Percentiles rank a stretch among this genome's conserved stretches.
Conservation (phyloP, 2,888 invertebrate species). For the Apamea epomidion region DNA sequence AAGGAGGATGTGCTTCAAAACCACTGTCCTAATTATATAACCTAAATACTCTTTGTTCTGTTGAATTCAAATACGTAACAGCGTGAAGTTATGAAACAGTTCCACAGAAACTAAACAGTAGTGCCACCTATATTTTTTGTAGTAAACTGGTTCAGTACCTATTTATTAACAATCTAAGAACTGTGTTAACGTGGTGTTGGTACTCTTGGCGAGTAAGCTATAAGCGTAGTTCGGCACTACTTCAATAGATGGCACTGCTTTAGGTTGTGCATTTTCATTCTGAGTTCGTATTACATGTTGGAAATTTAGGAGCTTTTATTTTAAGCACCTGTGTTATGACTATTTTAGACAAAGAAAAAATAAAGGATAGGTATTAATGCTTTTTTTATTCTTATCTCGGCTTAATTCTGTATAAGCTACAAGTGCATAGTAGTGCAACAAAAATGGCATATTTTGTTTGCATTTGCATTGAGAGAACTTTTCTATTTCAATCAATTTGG, state of each 20-base stretch:
- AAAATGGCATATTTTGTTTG: neutral
- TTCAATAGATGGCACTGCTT: slow-evolving; percentile 52
- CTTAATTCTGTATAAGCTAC: too few relatives aligned
- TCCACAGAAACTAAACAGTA: slow-evolving; percentile 7
- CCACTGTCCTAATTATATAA: neutral
- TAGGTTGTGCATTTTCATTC: too few relatives aligned
- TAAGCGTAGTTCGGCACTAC: neutral
- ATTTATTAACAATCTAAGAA: neutral
- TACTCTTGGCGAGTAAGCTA: slow-evolving; percentile 7
- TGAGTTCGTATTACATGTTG: neutral
- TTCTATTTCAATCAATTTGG: neutral
- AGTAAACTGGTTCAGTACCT: neutral
- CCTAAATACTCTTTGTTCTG: neutral
- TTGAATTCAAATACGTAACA: rapidly evolving
- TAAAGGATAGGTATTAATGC: too few relatives aligned
- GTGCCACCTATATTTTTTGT: slow-evolving; percentile 35
- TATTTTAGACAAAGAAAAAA: neutral
- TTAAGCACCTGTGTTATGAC: neutral
- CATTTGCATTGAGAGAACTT: neutral
- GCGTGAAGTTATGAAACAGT: neutral
- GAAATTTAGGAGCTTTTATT: neutral
- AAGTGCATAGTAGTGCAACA: neutral
- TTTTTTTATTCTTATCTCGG: neutral
- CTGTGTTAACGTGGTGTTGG: neutral
- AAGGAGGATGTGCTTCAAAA: neutral